These are phyloP conservation scores for Pissodes strobi DNA, from an alignment of 1,140 invertebrate species.

Conservation along the genomic window DNA sequence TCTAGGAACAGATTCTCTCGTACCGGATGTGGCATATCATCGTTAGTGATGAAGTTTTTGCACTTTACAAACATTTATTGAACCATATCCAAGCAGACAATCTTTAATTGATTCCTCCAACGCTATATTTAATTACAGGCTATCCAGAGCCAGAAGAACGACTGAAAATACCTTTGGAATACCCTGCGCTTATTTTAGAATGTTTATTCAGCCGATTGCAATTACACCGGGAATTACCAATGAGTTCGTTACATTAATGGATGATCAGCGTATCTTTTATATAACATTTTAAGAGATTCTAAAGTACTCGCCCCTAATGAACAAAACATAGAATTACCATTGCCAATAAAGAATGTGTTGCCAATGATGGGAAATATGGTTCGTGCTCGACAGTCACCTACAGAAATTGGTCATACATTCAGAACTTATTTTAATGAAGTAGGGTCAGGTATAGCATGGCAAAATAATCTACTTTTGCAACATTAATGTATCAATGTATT, in stretches of 20 bases:
- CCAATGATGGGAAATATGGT: not conserved
- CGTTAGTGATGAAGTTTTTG: too few relatives aligned
- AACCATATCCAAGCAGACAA: constrained; percentile 1
- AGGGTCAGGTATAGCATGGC: not conserved
- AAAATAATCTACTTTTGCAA: not conserved
- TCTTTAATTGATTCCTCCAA: not conserved
- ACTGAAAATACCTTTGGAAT: too few relatives aligned
- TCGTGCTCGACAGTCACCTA: not conserved
- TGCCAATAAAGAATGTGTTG: not conserved
- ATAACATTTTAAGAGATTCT: not conserved
- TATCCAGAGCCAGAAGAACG: too few relatives aligned
- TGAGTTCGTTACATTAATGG: not conserved
- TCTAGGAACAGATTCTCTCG: not conserved
- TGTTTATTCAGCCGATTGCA: constrained; percentile 1
- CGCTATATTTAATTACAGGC: not conserved
- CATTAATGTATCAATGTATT: not conserved
- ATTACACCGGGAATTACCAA: not conserved
- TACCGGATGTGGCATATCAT: too few relatives aligned
- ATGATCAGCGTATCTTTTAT: not conserved
- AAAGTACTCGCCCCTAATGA: not conserved
- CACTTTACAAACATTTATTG: not conserved
- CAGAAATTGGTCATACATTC: not conserved
- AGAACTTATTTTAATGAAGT: not conserved
- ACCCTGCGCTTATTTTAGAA: not conserved
- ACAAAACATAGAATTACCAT: not conserved